A percentile compares a stretch with the other conserved stretches of the same genome.
phyloP scores from a whole-genome alignment of 2,113 vertebrate species.

The Gallinago undulata region DNA sequence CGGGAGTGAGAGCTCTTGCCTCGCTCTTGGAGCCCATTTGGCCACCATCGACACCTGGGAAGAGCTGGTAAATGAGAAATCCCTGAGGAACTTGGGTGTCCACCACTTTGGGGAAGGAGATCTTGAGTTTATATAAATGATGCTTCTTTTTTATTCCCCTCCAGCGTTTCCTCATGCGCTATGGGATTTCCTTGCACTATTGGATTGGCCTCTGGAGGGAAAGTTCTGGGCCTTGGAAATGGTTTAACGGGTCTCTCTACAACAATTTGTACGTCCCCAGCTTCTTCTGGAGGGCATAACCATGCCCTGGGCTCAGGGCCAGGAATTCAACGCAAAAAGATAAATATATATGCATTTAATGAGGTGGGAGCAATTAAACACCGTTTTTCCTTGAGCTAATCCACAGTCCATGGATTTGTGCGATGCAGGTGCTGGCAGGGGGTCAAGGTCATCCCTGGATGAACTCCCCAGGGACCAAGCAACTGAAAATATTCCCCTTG shows the following conservation, averaged over 20 bases:
- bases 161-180: background rate
- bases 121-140: background rate
- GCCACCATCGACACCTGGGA: background rate
- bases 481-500: background rate
- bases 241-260: background rate
- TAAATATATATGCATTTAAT: background rate
- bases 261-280: background rate
- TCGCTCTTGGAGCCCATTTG: background rate
- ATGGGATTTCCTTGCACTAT: background rate
- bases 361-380: background rate
- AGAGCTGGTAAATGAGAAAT: background rate
- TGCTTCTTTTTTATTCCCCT: background rate
- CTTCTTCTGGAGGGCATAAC: background rate
- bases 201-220: conserved; percentile 1
- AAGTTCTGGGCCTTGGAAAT: background rate
- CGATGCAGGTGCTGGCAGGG: background rate
- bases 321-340: background rate
- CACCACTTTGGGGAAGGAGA: fast-evolving
- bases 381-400: background rate
- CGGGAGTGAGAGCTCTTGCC: background rate
- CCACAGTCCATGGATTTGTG: fast-evolving
- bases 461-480: background rate
- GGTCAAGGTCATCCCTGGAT: background rate
- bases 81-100: fast-evolving
- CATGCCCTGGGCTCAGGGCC: background rate